A percentile compares a stretch with the other conserved stretches of the same genome.
Evolutionary conservation across 1,140 invertebrate genomes (phyloP).

Genomic region (Gryllus bimaculatus): DNA sequence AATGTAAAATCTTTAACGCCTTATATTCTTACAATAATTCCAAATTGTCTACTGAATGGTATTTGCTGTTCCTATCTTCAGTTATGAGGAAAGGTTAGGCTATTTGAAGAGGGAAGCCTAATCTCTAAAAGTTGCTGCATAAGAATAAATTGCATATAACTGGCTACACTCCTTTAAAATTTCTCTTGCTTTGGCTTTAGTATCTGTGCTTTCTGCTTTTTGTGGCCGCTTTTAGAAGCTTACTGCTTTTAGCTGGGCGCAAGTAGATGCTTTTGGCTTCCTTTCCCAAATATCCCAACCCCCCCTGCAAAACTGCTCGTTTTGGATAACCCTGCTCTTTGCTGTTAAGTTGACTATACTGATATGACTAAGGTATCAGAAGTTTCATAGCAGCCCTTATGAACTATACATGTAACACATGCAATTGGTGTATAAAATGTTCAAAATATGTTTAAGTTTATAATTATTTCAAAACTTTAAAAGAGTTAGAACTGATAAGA

Average conservation of each 20-base stretch:
- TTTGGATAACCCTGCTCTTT: conserved; percentile 41
- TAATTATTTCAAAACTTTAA: not conserved
- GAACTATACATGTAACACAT: not conserved
- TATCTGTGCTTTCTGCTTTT: conserved; percentile 21
- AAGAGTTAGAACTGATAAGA: not conserved
- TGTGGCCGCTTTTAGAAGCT: conserved; percentile 24
- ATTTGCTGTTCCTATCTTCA: not conserved
- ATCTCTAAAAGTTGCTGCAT: conserved; percentile 9
- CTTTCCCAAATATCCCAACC: conserved; percentile 18
- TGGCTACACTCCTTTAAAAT: conserved; percentile 17
- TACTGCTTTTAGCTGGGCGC: conserved; percentile 25
- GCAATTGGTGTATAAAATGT: too few species aligned
- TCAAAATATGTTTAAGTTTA: too few species aligned
- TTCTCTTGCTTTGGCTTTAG: conserved; percentile 22
- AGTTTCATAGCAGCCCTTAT: not conserved
- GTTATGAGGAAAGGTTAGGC: conserved; percentile 21
- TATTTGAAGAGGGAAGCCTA: not conserved
- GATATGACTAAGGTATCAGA: not conserved
- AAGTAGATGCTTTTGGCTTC: conserved; percentile 26
- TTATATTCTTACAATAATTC: not conserved
- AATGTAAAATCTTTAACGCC: not conserved
- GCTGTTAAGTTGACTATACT: conserved; percentile 12
- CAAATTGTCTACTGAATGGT: not conserved
- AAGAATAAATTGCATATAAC: conserved; percentile 9
- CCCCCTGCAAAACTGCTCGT: conserved; percentile 23